A percentile compares a stretch with the other conserved stretches of the same genome.
Evolutionary conservation across 1,140 invertebrate species (phyloP).

Genomic region (Subanguina moxae): DNA sequence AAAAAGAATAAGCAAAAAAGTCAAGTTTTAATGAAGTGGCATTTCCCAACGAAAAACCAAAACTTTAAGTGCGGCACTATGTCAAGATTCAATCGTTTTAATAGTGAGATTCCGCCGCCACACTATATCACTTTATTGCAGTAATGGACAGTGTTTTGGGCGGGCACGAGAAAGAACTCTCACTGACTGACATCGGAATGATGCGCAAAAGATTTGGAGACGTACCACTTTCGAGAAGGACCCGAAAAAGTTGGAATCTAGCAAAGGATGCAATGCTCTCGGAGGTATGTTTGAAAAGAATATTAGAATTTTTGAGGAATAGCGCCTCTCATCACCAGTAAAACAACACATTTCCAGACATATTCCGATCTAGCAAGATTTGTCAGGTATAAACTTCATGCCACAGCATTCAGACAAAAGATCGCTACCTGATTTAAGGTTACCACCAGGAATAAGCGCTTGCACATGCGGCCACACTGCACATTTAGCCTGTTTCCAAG

Average conservation of each 20-base stretch:
- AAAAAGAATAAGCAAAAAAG: too few species aligned
- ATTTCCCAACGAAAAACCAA: too few species aligned
- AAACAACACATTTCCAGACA: not conserved
- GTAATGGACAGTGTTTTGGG: conserved; percentile 7
- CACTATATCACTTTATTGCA: not conserved
- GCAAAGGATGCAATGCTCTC: conserved; percentile 4
- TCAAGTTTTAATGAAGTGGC: too few species aligned
- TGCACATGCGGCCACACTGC: conserved; percentile 16
- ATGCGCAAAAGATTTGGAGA: conserved; percentile 3
- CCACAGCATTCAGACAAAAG: not conserved
- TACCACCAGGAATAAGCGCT: not conserved
- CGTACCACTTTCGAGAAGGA: not conserved
- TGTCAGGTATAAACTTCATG: not conserved
- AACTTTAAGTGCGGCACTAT: too few species aligned
- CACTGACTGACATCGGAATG: not conserved
- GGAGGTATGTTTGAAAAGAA: too few species aligned
- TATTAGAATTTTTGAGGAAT: too few species aligned
- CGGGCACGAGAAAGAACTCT: conserved; percentile 1
- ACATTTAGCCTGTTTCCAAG: conserved; percentile 15
- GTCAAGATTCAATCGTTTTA: too few species aligned
- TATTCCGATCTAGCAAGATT: not conserved
- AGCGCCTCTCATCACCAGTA: too few species aligned
- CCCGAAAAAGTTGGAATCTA: not conserved
- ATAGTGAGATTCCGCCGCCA: not conserved
- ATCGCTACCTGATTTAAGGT: not conserved